Evolutionary conservation across 2,797 vertebrate genomes (phyloP).

Genomic region (Hoplostethus atlanticus): DNA sequence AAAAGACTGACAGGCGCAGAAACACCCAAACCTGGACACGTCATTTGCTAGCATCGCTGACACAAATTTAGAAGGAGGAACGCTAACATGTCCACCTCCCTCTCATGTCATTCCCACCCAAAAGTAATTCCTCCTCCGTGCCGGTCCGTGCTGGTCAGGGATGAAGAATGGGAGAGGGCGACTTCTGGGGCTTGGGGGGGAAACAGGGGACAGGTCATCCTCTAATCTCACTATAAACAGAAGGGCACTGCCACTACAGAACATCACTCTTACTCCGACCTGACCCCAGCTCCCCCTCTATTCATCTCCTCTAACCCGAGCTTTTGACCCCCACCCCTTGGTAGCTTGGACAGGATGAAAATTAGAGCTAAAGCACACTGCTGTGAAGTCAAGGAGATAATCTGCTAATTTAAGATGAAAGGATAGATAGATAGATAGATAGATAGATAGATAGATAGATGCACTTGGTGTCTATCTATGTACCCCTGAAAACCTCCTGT

Average conservation of each 20-base stretch:
- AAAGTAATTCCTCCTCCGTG: conserved; percentile 14
- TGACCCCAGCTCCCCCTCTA: conserved; percentile 36
- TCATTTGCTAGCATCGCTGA: no score
- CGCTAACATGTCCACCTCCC: background rate
- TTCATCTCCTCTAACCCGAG: conserved; percentile 42
- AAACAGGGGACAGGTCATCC: conserved; percentile 40
- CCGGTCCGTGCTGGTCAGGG: conserved; percentile 2
- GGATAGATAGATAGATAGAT: background rate
- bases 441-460: background rate
- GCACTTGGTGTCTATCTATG: no score
- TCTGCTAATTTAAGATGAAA: conserved; percentile 1
- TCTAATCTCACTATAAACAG: conserved; percentile 67
- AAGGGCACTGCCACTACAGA: conserved; percentile 50
- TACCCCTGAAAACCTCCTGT: background rate
- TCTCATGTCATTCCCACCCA: conserved; percentile 20
- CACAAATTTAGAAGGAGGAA: background rate
- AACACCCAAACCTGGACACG: no score
- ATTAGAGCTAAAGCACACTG: conserved; percentile 40
- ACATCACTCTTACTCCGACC: no score
- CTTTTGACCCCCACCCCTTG: conserved; percentile 22
- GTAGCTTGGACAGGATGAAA: conserved; percentile 5
- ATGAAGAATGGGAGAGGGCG: conserved; percentile 24
- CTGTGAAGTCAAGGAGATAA: conserved; percentile 43
- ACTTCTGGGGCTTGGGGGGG: background rate
- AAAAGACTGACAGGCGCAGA: no score